These are phyloP conservation scores for Solenopsis fugax DNA, from an alignment of 1,140 invertebrate species.

Conservation along the genomic window DNA sequence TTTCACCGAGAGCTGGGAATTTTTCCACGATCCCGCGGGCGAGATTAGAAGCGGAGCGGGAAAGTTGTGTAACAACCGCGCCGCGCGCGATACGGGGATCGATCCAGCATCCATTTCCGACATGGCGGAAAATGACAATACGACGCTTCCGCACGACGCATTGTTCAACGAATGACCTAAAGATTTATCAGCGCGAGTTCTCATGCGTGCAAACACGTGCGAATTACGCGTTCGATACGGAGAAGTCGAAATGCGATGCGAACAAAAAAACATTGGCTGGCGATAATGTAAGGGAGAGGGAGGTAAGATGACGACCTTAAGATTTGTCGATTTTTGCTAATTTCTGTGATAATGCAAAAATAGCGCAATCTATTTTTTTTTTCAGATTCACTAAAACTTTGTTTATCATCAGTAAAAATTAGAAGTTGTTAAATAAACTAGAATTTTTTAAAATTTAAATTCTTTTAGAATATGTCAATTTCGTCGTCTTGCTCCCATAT, in stretches of 20 bases:
- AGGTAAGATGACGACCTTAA: too few relatives aligned
- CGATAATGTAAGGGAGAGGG: too few relatives aligned
- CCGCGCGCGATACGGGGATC: background rate
- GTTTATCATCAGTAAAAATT: too few relatives aligned
- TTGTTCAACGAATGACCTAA: constrained; percentile 12
- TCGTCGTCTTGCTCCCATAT: too few relatives aligned
- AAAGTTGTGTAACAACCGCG: constrained; percentile 18
- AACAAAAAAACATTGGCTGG: background rate
- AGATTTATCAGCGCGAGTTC: background rate
- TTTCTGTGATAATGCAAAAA: too few relatives aligned
- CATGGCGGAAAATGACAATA: background rate
- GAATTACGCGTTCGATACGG: background rate
- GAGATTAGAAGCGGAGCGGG: constrained; percentile 30
- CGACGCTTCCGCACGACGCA: background rate
- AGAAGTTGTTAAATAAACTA: too few relatives aligned
- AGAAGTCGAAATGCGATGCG: background rate
- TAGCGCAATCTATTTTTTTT: too few relatives aligned
- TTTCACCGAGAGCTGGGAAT: constrained; percentile 53
- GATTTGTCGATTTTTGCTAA: too few relatives aligned
- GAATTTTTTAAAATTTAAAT: too few relatives aligned
- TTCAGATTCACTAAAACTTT: too few relatives aligned
- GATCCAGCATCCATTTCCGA: constrained; percentile 17
- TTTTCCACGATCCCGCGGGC: constrained; percentile 32
- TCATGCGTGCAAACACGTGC: background rate
- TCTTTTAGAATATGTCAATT: too few relatives aligned